Evolutionary conservation across 1,140 invertebrate genomes (phyloP).

Genomic region (Bombus huntii): DNA sequence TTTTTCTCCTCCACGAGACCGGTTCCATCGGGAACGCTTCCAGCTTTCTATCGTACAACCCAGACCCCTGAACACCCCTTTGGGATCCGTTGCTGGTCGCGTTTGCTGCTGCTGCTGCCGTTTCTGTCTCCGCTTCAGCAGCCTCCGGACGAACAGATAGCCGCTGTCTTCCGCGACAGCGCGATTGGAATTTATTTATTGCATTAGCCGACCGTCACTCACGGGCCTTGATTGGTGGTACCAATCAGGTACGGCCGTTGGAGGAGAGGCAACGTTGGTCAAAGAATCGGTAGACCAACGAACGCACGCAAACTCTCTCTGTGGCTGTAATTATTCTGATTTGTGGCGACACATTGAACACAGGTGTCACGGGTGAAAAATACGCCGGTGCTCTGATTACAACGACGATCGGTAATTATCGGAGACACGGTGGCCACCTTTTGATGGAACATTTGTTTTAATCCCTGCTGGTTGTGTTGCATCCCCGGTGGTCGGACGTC

Average conservation of each 20-base stretch:
- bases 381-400: conserved; percentile 40
- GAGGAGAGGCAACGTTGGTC: conserved; percentile 8
- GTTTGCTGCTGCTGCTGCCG: not conserved
- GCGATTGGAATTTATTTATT: conserved; percentile 77
- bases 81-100: conserved; percentile 27
- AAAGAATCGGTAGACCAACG: not conserved
- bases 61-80: conserved; percentile 48
- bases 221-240: conserved; percentile 67
- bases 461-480: not conserved
- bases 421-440: conserved; percentile 7
- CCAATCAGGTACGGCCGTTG: conserved; percentile 64
- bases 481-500: not conserved
- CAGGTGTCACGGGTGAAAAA: conserved; percentile 24
- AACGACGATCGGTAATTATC: conserved; percentile 43
- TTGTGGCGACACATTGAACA: conserved; percentile 13
- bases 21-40: conserved; percentile 68
- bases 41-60: conserved; percentile 66
- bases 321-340: conserved; percentile 65
- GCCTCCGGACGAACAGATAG: conserved; percentile 49
- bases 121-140: not conserved
- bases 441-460: conserved; percentile 34
- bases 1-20: conserved; percentile 38
- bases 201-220: conserved; percentile 73
- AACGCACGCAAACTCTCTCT: conserved; percentile 26
- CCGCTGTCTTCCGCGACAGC: conserved; percentile 62